Conservation (phyloP, 2,888 invertebrate genomes). For the Dryobotodes eremita region DNA sequence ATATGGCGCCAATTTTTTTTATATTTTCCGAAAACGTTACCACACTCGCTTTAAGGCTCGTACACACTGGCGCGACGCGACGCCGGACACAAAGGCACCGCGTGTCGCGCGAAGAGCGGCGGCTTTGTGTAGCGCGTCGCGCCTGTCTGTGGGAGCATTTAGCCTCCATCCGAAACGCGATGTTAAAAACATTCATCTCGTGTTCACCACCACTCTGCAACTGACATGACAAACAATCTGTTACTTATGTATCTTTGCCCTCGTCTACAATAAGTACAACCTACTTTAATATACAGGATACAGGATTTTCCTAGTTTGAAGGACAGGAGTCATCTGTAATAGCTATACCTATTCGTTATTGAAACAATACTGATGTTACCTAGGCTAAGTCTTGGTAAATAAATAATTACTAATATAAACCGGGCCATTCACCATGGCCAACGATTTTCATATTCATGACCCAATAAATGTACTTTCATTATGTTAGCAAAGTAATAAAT, state of each 20-base stretch:
- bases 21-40: neutral
- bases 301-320: too few relatives aligned
- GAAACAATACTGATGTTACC: too few relatives aligned
- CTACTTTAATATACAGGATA: neutral
- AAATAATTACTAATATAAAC: constrained; percentile 1
- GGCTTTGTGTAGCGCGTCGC: too few relatives aligned
- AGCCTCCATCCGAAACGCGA: neutral
- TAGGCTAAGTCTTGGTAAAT: too few relatives aligned
- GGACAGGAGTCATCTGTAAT: too few relatives aligned
- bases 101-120: too few relatives aligned
- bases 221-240: constrained; percentile 5
- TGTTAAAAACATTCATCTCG: constrained; percentile 12
- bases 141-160: too few relatives aligned
- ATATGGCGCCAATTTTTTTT: neutral
- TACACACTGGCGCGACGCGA: too few relatives aligned
- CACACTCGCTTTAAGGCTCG: too few relatives aligned
- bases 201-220: neutral
- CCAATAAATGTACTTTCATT: constrained; percentile 32
- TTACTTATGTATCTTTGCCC: neutral
- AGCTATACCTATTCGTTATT: too few relatives aligned
- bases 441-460: constrained; percentile 23
- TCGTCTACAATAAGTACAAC: neutral
- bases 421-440: constrained; percentile 9
- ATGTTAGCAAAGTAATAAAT: constrained; percentile 33
- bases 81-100: too few relatives aligned